A percentile compares a stretch with the other conserved stretches of the same genome.
Conservation (phyloP, 2,113 vertebrate genomes). For the Vombatus ursinus region DNA sequence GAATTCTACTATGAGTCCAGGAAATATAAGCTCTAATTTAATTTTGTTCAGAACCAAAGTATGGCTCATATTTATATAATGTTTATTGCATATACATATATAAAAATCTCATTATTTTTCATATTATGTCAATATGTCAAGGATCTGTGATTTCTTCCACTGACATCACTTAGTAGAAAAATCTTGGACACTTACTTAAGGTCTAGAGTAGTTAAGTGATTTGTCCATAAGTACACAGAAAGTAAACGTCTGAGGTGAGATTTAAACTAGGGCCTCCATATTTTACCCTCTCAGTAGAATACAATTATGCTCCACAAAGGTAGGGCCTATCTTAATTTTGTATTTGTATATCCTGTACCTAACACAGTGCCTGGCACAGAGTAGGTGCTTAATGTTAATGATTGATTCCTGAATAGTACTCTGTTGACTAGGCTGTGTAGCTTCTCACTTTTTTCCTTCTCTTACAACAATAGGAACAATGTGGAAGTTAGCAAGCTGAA, state of each 20-base stretch:
- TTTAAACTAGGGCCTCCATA: neutral
- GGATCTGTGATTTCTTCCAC: neutral
- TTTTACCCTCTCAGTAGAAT: neutral
- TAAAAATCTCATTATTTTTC: slow-evolving; percentile 22
- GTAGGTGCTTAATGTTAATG: neutral
- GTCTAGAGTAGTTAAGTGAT: neutral
- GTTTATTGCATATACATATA: neutral
- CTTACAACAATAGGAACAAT: neutral
- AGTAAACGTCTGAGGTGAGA: neutral
- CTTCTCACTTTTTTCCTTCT: neutral
- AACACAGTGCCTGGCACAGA: neutral
- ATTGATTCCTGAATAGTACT: neutral
- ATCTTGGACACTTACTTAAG: neutral
- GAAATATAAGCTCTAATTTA: neutral
- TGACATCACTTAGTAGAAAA: neutral
- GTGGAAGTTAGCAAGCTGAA: neutral
- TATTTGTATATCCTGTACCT: neutral
- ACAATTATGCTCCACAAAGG: neutral
- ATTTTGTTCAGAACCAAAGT: slow-evolving; percentile 27
- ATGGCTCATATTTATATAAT: slow-evolving; percentile 31
- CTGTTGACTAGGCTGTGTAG: neutral
- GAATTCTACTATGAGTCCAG: neutral
- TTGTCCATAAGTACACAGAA: neutral
- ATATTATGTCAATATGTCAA: neutral
- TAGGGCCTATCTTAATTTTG: neutral